These are phyloP conservation scores for Labeo calbasu DNA, from an alignment of 2,797 vertebrate species.

Conservation along the genomic window DNA sequence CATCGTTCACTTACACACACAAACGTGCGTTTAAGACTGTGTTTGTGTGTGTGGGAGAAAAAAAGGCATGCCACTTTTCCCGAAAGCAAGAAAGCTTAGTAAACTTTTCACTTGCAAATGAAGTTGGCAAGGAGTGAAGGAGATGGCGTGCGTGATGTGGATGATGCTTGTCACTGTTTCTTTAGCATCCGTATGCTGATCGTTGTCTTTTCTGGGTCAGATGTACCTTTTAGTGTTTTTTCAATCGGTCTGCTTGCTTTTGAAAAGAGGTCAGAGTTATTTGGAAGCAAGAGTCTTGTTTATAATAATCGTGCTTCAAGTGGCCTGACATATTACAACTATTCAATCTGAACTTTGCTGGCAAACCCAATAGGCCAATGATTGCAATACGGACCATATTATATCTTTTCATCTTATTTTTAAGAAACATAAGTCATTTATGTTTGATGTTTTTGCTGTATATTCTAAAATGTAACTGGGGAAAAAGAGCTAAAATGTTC, in stretches of 20 bases:
- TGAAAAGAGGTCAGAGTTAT: neutral
- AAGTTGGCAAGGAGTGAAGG: conserved; percentile 75
- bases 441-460: neutral
- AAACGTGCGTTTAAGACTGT: conserved; percentile 35
- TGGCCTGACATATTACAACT: neutral
- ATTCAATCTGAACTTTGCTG: neutral
- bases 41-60: conserved; percentile 46
- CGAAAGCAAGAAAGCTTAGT: conserved; percentile 75
- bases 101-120: conserved; percentile 85
- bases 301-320: neutral
- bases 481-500: neutral
- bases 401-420: neutral
- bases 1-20: conserved; percentile 39
- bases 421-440: neutral
- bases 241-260: neutral
- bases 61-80: conserved; percentile 64
- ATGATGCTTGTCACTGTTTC: conserved; percentile 45
- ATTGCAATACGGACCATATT: neutral
- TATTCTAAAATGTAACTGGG: neutral
- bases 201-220: conserved; percentile 38
- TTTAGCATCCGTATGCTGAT: conserved; percentile 38
- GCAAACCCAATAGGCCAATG: neutral
- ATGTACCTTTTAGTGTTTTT: conserved; percentile 8
- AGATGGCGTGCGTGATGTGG: conserved; percentile 62
- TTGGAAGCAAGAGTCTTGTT: neutral